Percentiles rank a stretch among this genome's conserved stretches.
phyloP scores from a whole-genome alignment of 2,113 vertebrate genomes.

The Crypturellus undulatus region DNA sequence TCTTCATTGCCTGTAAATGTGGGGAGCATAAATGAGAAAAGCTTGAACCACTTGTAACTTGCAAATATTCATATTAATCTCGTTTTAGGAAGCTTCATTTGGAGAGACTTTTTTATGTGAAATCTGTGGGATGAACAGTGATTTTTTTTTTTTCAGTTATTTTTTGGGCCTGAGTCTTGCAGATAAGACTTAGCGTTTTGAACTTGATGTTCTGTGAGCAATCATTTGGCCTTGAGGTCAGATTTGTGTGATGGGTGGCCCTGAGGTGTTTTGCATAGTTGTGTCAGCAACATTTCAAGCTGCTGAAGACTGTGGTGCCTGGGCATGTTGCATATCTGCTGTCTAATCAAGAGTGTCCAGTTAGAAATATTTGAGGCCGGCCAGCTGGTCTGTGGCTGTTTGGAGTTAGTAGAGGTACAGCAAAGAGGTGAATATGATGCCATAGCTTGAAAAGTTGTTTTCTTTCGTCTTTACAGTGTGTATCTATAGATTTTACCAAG shows the following conservation, averaged over 20 bases:
- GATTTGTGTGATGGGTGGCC: not conserved
- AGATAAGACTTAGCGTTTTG: not conserved
- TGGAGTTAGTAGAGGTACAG: too few species aligned
- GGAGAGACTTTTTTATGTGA: not conserved
- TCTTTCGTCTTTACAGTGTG: not conserved
- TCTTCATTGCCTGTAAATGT: accelerated
- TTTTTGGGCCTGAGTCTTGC: not conserved
- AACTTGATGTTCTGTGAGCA: not conserved
- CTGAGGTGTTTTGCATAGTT: not conserved
- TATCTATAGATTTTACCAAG: not conserved
- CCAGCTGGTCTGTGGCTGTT: not conserved
- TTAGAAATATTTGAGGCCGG: not conserved
- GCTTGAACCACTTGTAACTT: not conserved
- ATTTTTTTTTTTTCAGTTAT: not conserved
- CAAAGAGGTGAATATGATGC: accelerated
- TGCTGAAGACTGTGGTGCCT: not conserved
- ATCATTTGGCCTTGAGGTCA: not conserved
- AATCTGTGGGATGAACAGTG: not conserved
- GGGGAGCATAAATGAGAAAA: not conserved
- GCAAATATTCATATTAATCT: accelerated
- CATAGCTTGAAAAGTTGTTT: not conserved
- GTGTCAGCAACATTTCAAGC: not conserved
- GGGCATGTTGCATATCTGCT: not conserved
- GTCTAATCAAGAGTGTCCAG: not conserved
- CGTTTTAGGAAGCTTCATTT: accelerated